Evolutionary conservation across 2,888 invertebrate genomes (phyloP).

Genomic region (Eledone cirrhosa): DNA sequence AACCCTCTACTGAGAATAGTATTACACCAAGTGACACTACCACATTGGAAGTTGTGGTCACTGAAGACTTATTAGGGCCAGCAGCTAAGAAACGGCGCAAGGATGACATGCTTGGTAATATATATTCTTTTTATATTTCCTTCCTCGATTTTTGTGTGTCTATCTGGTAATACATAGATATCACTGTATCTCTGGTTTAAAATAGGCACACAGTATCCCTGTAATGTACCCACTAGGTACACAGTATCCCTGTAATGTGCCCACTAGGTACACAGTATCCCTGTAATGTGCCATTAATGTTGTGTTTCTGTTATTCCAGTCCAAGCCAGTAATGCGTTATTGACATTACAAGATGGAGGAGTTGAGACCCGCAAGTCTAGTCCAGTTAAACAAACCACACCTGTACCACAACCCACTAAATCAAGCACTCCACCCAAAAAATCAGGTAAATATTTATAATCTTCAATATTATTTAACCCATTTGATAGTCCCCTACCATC

Average conservation of each 20-base stretch:
- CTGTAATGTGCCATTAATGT: no score
- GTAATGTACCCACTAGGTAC: no score
- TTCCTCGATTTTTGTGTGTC: not conserved
- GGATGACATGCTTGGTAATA: slow-evolving; percentile 51
- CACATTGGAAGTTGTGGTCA: slow-evolving; percentile 59
- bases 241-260: no score
- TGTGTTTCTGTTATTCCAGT: slow-evolving; percentile 41
- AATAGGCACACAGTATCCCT: no score
- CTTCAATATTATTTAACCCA: no score
- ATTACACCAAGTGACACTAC: slow-evolving; percentile 42
- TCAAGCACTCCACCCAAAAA: slow-evolving; percentile 42
- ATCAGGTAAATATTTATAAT: slow-evolving; percentile 32
- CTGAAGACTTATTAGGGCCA: slow-evolving; percentile 49
- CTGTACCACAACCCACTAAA: slow-evolving; percentile 34
- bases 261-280: no score
- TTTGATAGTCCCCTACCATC: no score
- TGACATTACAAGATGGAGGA: slow-evolving; percentile 64
- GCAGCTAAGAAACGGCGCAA: slow-evolving; percentile 50
- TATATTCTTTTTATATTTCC: not conserved
- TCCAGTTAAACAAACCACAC: slow-evolving; percentile 39
- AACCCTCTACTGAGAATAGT: slow-evolving; percentile 41
- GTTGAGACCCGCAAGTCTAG: slow-evolving; percentile 38
- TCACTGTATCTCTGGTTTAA: no score
- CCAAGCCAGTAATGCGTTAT: slow-evolving; percentile 65
- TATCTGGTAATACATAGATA: no score